Percentiles rank a stretch among this genome's conserved stretches.
Evolutionary conservation across 2,113 vertebrate genomes (phyloP).

Genomic region (Cyprinodon brontotheroides): DNA sequence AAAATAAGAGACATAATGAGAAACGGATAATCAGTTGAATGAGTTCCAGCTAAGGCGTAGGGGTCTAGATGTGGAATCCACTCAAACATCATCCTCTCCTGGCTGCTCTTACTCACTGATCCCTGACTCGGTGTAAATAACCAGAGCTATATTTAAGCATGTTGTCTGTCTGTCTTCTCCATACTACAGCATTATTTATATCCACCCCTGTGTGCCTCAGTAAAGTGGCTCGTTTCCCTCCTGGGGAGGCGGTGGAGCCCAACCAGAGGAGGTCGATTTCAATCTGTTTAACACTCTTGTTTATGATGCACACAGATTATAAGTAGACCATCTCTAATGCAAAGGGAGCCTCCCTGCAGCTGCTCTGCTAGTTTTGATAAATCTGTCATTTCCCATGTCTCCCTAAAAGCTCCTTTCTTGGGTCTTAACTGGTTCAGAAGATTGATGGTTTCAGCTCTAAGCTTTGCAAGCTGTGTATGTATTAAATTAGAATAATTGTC

Average conservation of each 20-base stretch:
- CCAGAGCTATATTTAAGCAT: constrained; percentile 68
- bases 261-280: constrained; percentile 26
- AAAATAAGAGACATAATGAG: no score
- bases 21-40: neutral
- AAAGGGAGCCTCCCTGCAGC: neutral
- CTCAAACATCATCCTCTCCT: constrained; percentile 11
- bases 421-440: constrained; percentile 8
- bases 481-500: constrained; percentile 62
- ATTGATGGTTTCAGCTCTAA: constrained; percentile 18
- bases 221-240: neutral
- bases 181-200: constrained; percentile 68
- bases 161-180: constrained; percentile 44
- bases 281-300: constrained; percentile 34
- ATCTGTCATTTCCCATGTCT: neutral
- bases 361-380: neutral
- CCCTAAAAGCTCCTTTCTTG: neutral
- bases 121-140: constrained; percentile 66
- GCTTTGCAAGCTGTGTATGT: constrained; percentile 28
- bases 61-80: neutral
- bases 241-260: constrained; percentile 15
- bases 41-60: neutral
- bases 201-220: constrained; percentile 21
- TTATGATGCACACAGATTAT: constrained; percentile 28
- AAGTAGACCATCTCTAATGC: constrained; percentile 10
- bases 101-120: constrained; percentile 51